phyloP scores from a whole-genome alignment of 2,888 invertebrate genomes.

The Agrochola macilenta region DNA sequence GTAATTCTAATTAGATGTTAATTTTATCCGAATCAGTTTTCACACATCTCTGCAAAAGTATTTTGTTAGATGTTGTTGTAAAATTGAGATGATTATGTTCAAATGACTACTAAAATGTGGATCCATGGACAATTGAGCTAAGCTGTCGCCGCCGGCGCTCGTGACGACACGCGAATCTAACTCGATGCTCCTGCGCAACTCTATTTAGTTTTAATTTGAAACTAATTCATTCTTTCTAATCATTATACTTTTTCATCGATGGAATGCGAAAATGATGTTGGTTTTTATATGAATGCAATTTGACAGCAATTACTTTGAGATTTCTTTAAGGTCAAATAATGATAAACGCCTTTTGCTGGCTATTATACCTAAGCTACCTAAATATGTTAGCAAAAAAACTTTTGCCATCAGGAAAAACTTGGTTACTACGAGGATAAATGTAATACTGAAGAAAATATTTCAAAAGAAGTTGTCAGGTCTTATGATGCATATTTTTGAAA shows the following conservation, averaged over 20 bases:
- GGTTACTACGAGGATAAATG: neutral
- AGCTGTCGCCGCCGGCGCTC: conserved; percentile 74
- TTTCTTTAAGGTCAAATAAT: conserved; percentile 8
- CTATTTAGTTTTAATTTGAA: conserved; percentile 74
- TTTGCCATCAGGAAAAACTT: neutral
- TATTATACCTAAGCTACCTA: neutral
- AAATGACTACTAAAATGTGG: conserved; percentile 66
- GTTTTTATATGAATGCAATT: conserved; percentile 55
- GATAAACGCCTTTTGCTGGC: neutral
- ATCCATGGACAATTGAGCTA: conserved; percentile 59
- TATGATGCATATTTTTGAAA: conserved; percentile 26
- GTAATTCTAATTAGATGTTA: conserved; percentile 36
- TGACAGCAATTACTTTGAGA: conserved; percentile 22
- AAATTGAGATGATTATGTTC: conserved; percentile 63
- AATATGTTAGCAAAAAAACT: neutral
- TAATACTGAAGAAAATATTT: neutral
- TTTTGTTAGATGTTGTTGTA: conserved; percentile 45
- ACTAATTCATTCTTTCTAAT: conserved; percentile 70
- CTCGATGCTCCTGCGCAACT: conserved; percentile 76
- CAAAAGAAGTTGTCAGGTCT: neutral
- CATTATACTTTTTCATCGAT: conserved; percentile 55
- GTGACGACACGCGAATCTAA: conserved; percentile 83
- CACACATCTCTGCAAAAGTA: conserved; percentile 48
- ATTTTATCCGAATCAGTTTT: conserved; percentile 47
- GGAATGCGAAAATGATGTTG: conserved; percentile 63